These are phyloP conservation scores for Brachyopa scutellaris DNA, from an alignment of 2,888 invertebrate genomes.

Conservation along the genomic window DNA sequence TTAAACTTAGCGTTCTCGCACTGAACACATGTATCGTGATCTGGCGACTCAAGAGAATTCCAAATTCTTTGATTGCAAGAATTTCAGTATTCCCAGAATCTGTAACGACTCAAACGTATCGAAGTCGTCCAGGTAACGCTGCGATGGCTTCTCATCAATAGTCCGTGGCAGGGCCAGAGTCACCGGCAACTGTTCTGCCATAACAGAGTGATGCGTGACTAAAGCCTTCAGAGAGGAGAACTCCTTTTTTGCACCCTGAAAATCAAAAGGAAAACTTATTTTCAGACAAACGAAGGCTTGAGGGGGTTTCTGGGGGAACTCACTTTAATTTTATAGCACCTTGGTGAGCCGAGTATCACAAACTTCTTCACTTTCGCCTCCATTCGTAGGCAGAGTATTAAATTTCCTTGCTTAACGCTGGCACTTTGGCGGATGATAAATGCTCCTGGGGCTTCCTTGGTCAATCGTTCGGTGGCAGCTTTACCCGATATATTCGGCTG, in stretches of 20 bases:
- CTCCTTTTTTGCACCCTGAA: constrained; percentile 97
- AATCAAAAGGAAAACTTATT: constrained; percentile 73
- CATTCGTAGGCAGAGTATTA: constrained; percentile 76
- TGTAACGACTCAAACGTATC: constrained; percentile 87
- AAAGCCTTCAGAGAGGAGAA: constrained; percentile 94
- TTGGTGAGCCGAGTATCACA: constrained; percentile 74
- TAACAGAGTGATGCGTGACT: constrained; percentile 98
- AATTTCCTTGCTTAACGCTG: constrained; percentile 67
- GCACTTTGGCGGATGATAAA: constrained; percentile 77
- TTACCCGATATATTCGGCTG: constrained; percentile 77
- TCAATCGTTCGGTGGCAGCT: constrained; percentile 75
- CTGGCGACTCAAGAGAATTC: constrained; percentile 73
- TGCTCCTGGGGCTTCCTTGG: constrained; percentile 74
- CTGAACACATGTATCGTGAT: background rate
- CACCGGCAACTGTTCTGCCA: constrained; percentile 97
- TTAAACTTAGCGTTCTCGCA: constrained; percentile 26
- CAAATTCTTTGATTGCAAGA: constrained; percentile 77
- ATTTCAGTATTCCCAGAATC: constrained; percentile 77
- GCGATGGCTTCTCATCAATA: constrained; percentile 71
- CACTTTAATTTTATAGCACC: constrained; percentile 76
- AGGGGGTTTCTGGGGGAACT: constrained; percentile 5
- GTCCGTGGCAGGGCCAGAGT: constrained; percentile 90
- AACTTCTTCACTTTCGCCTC: constrained; percentile 77
- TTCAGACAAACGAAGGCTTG: background rate
- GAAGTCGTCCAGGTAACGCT: constrained; percentile 87